Conservation (phyloP, 1,140 invertebrate genomes). For the Sinella curviseta region DNA sequence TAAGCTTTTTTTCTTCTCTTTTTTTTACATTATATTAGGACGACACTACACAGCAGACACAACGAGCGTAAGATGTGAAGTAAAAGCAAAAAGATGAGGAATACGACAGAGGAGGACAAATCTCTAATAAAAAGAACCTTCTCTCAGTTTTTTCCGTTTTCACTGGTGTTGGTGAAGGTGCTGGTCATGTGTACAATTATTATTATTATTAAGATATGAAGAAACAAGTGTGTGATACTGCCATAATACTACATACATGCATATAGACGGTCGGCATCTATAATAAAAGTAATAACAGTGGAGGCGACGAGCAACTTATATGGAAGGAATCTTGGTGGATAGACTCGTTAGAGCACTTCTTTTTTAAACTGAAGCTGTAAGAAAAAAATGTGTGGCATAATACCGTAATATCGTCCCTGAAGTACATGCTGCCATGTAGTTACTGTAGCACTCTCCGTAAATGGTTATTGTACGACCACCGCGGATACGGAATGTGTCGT, state of each 20-base stretch:
- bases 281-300: no score
- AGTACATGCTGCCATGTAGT: background rate
- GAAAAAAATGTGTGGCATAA: background rate
- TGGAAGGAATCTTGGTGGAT: background rate
- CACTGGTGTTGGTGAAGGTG: no score
- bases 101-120: background rate
- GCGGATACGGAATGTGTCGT: background rate
- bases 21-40: background rate
- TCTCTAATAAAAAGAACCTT: background rate
- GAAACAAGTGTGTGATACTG: no score
- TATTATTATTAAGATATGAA: no score
- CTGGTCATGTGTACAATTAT: no score
- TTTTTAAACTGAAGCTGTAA: background rate
- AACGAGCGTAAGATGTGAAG: background rate
- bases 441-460: background rate
- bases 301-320: no score
- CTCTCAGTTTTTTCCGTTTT: background rate
- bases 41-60: background rate
- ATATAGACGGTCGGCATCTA: no score
- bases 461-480: slow-evolving; percentile 4
- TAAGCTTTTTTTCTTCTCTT: no score
- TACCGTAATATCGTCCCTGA: background rate
- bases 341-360: background rate
- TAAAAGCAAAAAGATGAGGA: background rate
- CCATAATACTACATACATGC: no score